Evolutionary conservation across 2,113 vertebrate species (phyloP).

Genomic region (Daphoenositta chrysoptera): DNA sequence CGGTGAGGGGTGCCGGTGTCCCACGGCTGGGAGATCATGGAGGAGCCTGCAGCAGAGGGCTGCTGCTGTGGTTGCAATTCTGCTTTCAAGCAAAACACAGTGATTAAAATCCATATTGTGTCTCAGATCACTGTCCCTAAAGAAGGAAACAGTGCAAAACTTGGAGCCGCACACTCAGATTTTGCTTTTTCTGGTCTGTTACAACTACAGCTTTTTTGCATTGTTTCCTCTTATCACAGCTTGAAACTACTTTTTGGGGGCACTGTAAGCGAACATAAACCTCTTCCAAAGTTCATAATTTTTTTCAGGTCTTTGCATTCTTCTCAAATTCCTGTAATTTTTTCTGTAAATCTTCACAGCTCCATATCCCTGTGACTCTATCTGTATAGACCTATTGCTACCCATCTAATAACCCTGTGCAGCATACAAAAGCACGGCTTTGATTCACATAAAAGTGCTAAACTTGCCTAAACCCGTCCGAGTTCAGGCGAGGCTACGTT

Average conservation of each 20-base stretch:
- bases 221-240: neutral
- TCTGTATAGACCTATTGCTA: neutral
- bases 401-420: neutral
- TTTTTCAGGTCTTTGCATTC: neutral
- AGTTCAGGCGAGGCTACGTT: conserved; percentile 59
- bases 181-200: neutral
- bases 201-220: neutral
- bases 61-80: neutral
- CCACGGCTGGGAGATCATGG: neutral
- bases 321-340: neutral
- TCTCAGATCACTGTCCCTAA: neutral
- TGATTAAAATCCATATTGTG: neutral
- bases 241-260: neutral
- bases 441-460: neutral
- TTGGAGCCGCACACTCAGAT: neutral
- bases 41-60: neutral
- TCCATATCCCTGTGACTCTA: neutral
- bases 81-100: neutral
- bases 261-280: neutral
- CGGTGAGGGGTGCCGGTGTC: neutral
- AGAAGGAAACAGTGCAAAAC: neutral
- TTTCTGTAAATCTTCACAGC: neutral
- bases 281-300: neutral
- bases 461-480: conserved; percentile 19
- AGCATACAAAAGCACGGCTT: neutral